Percentiles rank a stretch among this genome's conserved stretches.
Conservation (phyloP, 2,797 vertebrate species). For the Cynopterus sphinx region DNA sequence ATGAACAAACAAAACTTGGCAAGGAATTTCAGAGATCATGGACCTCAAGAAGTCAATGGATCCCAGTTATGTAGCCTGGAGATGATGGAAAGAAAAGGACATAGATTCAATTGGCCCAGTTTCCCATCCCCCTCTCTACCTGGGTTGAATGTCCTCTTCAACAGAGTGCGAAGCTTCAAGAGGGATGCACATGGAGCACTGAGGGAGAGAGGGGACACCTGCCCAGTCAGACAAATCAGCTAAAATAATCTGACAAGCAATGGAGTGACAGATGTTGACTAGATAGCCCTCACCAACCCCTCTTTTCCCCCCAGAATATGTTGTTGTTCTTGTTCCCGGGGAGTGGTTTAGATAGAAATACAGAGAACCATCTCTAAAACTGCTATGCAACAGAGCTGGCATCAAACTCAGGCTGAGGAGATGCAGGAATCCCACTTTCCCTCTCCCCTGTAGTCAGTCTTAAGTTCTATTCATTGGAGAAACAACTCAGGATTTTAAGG, state of each 20-base stretch:
- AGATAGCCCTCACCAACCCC: conserved; percentile 55
- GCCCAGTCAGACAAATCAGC: conserved; percentile 78
- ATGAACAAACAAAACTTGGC: conserved; percentile 37
- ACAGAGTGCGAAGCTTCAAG: conserved; percentile 80
- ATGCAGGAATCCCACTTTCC: not conserved
- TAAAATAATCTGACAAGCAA: conserved; percentile 77
- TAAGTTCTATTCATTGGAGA: conserved; percentile 21
- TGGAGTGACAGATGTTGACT: conserved; percentile 72
- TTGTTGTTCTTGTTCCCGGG: not conserved
- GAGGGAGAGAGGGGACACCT: conserved; percentile 79
- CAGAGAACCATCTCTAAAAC: conserved; percentile 43
- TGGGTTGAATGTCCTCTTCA: conserved; percentile 79
- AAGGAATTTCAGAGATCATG: conserved; percentile 54
- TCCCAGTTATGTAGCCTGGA: conserved; percentile 57
- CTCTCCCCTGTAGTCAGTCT: not conserved
- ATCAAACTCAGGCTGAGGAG: not conserved
- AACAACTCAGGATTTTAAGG: conserved; percentile 4
- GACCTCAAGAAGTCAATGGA: conserved; percentile 60
- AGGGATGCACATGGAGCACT: conserved; percentile 79
- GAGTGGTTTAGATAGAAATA: conserved; percentile 29
- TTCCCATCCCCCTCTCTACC: conserved; percentile 77
- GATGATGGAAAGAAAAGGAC: conserved; percentile 70
- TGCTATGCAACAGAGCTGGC: not conserved
- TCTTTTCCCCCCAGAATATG: conserved; percentile 40
- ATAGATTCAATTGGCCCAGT: conserved; percentile 64